phyloP scores from a whole-genome alignment of 2,888 invertebrate species.

The Lasius platythorax region DNA sequence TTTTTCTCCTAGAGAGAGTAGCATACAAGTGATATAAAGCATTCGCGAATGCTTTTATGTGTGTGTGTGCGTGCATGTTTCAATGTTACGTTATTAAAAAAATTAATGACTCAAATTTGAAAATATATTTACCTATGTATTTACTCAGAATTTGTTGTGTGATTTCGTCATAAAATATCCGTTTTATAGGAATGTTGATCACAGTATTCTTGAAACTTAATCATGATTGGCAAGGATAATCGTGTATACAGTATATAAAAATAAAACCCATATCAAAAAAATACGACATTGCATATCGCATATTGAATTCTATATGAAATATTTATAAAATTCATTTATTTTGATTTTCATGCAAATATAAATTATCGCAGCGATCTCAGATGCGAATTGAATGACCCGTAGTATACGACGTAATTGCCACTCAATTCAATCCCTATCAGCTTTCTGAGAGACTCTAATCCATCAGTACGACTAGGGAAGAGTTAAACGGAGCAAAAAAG shows the following conservation, averaged over 20 bases:
- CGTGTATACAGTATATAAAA: background rate
- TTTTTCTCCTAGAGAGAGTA: no score
- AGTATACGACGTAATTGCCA: constrained; percentile 14
- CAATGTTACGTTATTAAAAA: background rate
- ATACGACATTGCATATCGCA: background rate
- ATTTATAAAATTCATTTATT: background rate
- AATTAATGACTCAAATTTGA: background rate
- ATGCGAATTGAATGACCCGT: constrained; percentile 18
- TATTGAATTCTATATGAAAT: background rate
- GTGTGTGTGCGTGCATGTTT: no score
- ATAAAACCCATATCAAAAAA: constrained; percentile 2
- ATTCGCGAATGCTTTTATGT: no score
- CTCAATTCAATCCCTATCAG: constrained; percentile 45
- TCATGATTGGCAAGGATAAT: constrained; percentile 6
- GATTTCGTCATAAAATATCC: constrained; percentile 1
- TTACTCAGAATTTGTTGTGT: background rate
- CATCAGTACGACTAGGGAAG: constrained; percentile 43
- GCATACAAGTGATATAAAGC: no score
- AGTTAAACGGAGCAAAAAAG: constrained; percentile 25
- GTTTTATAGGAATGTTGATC: background rate
- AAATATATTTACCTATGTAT: background rate
- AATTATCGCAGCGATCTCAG: constrained; percentile 4
- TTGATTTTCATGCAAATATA: background rate
- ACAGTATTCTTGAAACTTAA: constrained; percentile 8
- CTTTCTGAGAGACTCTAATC: constrained; percentile 52